Percentiles rank a stretch among this genome's conserved stretches.
These are phyloP conservation scores for Tupiocoris notatus DNA, from an alignment of 2,888 invertebrate genomes.

Conservation along the genomic window DNA sequence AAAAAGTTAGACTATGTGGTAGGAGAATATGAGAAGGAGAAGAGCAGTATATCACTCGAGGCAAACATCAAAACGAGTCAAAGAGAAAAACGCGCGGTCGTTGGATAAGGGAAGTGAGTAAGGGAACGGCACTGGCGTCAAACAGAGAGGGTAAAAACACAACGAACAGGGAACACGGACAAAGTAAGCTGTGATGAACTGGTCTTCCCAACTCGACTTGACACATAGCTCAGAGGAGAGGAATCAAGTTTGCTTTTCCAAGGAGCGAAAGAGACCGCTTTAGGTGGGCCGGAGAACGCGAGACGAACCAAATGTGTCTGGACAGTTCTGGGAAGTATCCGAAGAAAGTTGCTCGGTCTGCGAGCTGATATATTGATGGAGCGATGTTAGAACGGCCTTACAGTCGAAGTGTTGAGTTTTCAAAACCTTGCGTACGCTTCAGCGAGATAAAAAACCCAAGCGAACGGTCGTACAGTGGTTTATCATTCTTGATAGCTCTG, in stretches of 20 bases:
- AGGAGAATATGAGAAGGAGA: not conserved
- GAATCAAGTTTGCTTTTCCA: conserved; percentile 21
- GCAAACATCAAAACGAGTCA: conserved; percentile 42
- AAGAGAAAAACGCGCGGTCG: conserved; percentile 32
- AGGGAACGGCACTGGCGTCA: not conserved
- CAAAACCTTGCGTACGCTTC: too few species aligned
- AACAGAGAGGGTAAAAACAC: not conserved
- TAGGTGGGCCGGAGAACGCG: not conserved
- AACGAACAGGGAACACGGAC: too few species aligned
- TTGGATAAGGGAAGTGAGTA: not conserved
- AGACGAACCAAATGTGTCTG: not conserved
- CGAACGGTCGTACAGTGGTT: too few species aligned
- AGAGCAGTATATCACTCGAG: conserved; percentile 36
- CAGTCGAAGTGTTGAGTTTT: too few species aligned
- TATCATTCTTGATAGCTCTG: too few species aligned
- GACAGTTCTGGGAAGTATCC: not conserved
- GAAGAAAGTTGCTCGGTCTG: not conserved
- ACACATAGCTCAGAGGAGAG: conserved; percentile 2
- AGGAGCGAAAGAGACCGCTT: not conserved
- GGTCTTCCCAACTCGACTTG: conserved; percentile 31
- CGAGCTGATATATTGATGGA: not conserved
- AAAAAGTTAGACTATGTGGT: conserved; percentile 7
- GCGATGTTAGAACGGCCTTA: too few species aligned
- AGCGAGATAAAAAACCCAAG: too few species aligned
- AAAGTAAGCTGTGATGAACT: conserved; percentile 36